These are phyloP conservation scores for Homalodisca vitripennis DNA, from an alignment of 1,140 invertebrate species.

Conservation along the genomic window DNA sequence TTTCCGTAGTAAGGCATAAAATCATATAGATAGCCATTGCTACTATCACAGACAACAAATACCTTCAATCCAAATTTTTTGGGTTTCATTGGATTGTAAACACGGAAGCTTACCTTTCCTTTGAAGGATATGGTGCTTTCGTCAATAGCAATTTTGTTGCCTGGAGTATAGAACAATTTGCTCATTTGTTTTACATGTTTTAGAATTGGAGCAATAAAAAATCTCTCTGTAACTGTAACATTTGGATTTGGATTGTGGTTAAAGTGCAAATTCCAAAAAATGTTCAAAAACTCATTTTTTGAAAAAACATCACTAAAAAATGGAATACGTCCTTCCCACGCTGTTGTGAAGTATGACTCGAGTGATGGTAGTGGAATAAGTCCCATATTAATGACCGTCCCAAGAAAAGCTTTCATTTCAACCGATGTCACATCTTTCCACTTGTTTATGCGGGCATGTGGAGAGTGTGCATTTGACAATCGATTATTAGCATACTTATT, in stretches of 20 bases:
- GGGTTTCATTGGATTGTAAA: neutral
- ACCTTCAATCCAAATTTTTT: neutral
- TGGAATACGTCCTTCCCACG: neutral
- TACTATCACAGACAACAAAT: neutral
- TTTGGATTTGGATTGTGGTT: neutral
- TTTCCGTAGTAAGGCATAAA: neutral
- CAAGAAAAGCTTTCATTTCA: constrained; percentile 6
- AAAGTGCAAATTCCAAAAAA: neutral
- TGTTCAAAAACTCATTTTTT: neutral
- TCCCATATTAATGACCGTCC: constrained; percentile 10
- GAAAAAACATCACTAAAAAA: neutral
- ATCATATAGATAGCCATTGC: neutral
- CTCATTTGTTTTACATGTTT: constrained; percentile 21
- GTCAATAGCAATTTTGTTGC: neutral
- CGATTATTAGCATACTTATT: neutral
- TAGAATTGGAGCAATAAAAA: neutral
- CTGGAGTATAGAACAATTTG: constrained; percentile 16
- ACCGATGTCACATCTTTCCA: neutral
- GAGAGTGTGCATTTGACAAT: neutral
- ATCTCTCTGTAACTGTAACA: neutral
- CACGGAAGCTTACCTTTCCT: neutral
- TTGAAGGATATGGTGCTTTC: too few species aligned
- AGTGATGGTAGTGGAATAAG: neutral
- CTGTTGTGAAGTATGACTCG: neutral
- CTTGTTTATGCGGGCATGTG: neutral